Evolutionary conservation across 2,113 vertebrate genomes (phyloP), one percentile per base, ranked within the genome.

Genomic region (Anhinga rufa): DNA sequence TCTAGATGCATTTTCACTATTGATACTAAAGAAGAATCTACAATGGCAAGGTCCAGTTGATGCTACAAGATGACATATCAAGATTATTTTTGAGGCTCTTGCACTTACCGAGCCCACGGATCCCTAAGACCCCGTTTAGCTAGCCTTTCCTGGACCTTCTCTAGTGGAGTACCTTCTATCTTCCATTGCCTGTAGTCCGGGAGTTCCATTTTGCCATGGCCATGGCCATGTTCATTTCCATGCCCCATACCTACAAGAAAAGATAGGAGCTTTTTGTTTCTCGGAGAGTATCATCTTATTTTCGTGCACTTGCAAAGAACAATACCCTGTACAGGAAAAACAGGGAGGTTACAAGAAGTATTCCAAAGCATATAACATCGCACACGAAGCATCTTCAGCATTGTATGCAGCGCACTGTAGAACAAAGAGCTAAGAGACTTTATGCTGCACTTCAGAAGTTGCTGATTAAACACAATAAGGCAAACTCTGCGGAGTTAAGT

Each of bases 151-250:
- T 99, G 98, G 25, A 99, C 98, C 17, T 95, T 76, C 95, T 99
- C 98, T 28, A 99, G 83, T 0, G 99, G 99, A 3, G 99, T 99
- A 25, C 99, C 99, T 82, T 99, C 98, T 12, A 97, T 82, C 92
- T 99, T 99, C 99, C 99, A 99, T 46, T 98, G 98, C 74, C 78
- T 98, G 92, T 98, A 98, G 97, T 99, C 99, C 0, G 99, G 99
- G 94, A 99, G 96, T 15, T 98, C 93, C 87, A 98, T 12, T 94
- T 99, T 99, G 79, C 93, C 80, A 49, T 98, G 98, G 25, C 93
- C 82, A 49, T 98, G 98, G 25, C 98, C 92, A 10, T 97, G 96
- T 20, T 99, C 98, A 87, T 98, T 98, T 61, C 98, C 97, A 10
- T 97, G 96, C 10, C 96, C 98, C 98, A 98, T 98, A 55, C 57